Conservation (phyloP, 2,797 vertebrate species). For the Pipistrellus kuhlii region DNA sequence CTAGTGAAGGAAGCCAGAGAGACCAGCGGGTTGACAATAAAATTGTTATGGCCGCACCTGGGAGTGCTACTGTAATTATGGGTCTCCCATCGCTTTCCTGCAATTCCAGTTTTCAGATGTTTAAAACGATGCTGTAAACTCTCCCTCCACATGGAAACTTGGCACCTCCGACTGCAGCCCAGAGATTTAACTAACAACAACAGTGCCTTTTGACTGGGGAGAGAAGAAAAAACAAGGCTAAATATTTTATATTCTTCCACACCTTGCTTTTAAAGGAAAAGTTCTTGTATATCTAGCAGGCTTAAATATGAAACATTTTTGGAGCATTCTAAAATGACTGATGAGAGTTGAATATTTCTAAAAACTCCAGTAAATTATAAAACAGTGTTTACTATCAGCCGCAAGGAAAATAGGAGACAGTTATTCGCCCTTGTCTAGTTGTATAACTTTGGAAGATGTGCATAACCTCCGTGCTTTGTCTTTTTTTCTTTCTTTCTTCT, state of each 20-base stretch:
- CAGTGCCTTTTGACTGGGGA: neutral
- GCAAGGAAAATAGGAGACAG: neutral
- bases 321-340: neutral
- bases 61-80: neutral
- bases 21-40: neutral
- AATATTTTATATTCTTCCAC: neutral
- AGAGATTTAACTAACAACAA: constrained; percentile 39
- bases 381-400: neutral
- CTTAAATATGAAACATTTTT: neutral
- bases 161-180: constrained; percentile 36
- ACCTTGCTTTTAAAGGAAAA: constrained; percentile 30
- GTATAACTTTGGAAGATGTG: neutral
- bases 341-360: neutral
- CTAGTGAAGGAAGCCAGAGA: neutral
- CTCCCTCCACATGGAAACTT: constrained; percentile 25
- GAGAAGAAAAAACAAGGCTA: constrained; percentile 21
- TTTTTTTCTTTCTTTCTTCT: too few relatives aligned
- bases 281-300: neutral
- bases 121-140: constrained; percentile 49
- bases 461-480: neutral
- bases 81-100: neutral
- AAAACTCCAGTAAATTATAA: constrained; percentile 7
- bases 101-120: constrained; percentile 22
- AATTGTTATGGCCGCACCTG: neutral
- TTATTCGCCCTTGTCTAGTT: neutral